A percentile compares a stretch with the other conserved stretches of the same genome.
Conservation (phyloP, 2,888 invertebrate genomes). For the Melieria picta region DNA sequence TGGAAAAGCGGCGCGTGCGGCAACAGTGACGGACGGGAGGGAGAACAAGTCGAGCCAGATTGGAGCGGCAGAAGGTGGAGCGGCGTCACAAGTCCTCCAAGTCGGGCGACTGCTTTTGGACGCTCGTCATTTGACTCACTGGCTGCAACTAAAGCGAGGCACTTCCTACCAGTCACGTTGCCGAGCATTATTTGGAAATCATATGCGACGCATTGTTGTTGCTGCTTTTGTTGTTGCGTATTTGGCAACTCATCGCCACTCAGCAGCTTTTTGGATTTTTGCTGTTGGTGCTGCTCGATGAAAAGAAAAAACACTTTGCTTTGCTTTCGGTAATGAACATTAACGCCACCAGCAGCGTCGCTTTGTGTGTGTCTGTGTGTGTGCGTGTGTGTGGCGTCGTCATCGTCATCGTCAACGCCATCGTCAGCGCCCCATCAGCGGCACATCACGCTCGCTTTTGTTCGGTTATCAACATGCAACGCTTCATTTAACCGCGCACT, state of each 20-base stretch:
- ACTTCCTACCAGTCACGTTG: too few species aligned
- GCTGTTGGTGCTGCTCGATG: neutral
- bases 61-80: too few species aligned
- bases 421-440: neutral
- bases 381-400: neutral
- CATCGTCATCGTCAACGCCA: neutral
- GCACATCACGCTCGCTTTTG: neutral
- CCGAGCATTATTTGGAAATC: too few species aligned
- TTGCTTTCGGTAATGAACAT: neutral
- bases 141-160: too few species aligned
- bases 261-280: conserved; percentile 7
- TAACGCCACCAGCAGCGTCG: neutral
- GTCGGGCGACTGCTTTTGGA: too few species aligned
- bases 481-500: conserved; percentile 41
- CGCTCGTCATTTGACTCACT: too few species aligned
- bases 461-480: conserved; percentile 31
- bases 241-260: conserved; percentile 1
- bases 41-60: too few species aligned
- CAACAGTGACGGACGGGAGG: too few species aligned
- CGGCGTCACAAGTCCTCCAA: too few species aligned
- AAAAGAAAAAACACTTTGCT: neutral
- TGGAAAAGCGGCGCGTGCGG: too few species aligned
- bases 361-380: neutral
- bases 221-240: too few species aligned
- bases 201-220: too few species aligned